Base-by-base conservation (phyloP, 2,797 vertebrate genomes). In the Meriones psammophilus region DNA sequence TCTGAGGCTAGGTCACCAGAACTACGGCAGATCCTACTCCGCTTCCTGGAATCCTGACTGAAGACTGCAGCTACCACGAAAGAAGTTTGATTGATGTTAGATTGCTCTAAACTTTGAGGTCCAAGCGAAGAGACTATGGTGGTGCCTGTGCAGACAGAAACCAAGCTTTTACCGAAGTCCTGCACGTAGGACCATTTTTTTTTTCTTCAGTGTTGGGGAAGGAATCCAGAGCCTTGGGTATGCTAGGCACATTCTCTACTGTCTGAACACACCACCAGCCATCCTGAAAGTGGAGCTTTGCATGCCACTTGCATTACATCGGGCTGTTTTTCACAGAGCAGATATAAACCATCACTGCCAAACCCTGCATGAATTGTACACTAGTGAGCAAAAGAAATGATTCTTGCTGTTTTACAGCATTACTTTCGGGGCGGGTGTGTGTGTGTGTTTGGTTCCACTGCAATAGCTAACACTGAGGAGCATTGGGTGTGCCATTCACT, bases 361-460 rank as follows among this genome's bases (percentile, higher is more conserved):
- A 39, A 3, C 1, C 10, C 17, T 77, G 42, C 28, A 71, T 5
- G 33, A 36, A 60, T 30, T 77, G 3, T 69, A 92, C 42, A 62
- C 46, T 56, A 26, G 17, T 26, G 54, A 92, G 78, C 22, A 73
- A 71, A 85, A 74, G 1, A 78, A 76, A 76, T 30, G 5, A 60
- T 56, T 73, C 68, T 73, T 60, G 39, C 54, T 66, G 56, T 83
- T 92, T 30, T 26, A 42, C 56, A 69, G 33, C n/a, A 77, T 83
- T 84, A 17, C 3, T 46, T 18, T 58, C 42, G 56, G 56, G 56
- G 20, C 5, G 42, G 56, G 56, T 14, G 20, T 42, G 42, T 42
- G 39, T 39, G 42, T 42, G 91, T 94, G 80, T 87, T 50, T 10
- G 50, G 54, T 96, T 84, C 88, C 7, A 50, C 24, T 73, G 88